Evolutionary conservation across 2,888 invertebrate species (phyloP).

Genomic region (Pelosia muscerda): DNA sequence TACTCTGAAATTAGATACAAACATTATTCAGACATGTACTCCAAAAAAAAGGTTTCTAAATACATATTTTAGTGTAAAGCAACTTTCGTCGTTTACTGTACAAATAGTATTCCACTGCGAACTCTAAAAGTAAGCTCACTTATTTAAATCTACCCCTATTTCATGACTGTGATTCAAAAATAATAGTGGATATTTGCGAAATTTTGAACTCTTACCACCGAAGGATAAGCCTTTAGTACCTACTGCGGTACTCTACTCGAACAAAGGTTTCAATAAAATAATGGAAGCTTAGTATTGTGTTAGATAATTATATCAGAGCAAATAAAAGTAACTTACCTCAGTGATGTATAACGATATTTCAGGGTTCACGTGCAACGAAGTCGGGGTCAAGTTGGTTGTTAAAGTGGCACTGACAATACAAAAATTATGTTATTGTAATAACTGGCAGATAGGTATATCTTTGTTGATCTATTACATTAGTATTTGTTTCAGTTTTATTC

Average conservation of each 20-base stretch:
- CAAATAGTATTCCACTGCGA: no score
- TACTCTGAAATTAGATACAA: constrained; percentile 78
- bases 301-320: not conserved
- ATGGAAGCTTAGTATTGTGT: not conserved
- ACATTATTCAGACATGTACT: no score
- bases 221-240: no score
- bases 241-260: no score
- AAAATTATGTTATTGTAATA: not conserved
- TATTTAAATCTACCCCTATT: no score
- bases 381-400: constrained; percentile 73
- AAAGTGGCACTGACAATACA: constrained; percentile 68
- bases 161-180: no score
- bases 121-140: no score
- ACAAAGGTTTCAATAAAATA: not conserved
- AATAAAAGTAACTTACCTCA: constrained; percentile 63
- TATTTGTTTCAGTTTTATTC: not conserved
- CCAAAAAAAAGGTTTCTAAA: no score
- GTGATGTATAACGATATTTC: constrained; percentile 76
- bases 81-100: no score
- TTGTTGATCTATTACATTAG: not conserved
- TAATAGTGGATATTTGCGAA: no score
- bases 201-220: no score
- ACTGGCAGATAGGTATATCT: not conserved
- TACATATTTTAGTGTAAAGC: no score
- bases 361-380: constrained; percentile 72